phyloP scores from a whole-genome alignment of 2,113 vertebrate genomes.

The Muntiacus reevesi region DNA sequence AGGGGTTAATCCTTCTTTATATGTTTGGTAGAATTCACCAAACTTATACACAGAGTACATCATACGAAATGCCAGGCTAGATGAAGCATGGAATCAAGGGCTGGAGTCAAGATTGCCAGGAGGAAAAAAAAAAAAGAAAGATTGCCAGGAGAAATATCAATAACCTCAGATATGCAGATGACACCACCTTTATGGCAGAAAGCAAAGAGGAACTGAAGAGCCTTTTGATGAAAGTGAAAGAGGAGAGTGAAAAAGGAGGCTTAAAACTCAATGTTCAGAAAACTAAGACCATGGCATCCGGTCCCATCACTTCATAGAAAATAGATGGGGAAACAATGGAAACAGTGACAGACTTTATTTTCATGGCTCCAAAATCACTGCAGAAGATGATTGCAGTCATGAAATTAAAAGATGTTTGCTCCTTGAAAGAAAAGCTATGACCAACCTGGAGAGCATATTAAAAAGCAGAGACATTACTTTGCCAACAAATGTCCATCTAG shows the following conservation, averaged over 20 bases:
- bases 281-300: background rate
- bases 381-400: background rate
- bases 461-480: background rate
- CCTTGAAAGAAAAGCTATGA: background rate
- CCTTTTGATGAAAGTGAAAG: background rate
- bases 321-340: background rate
- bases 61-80: rapidly evolving
- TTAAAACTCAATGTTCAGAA: background rate
- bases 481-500: background rate
- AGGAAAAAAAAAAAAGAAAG: background rate
- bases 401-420: background rate
- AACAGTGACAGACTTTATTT: background rate
- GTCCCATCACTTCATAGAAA: background rate
- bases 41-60: background rate
- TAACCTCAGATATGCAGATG: background rate
- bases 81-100: background rate
- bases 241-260: background rate
- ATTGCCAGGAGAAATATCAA: background rate
- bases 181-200: background rate
- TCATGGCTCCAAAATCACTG: background rate
- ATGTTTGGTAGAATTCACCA: background rate
- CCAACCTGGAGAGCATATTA: background rate
- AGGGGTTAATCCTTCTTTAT: background rate
- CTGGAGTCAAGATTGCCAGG: background rate
- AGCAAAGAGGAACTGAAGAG: background rate